Evolutionary conservation across 2,797 vertebrate genomes (phyloP).

Genomic region (Acanthurus leucopareius): DNA sequence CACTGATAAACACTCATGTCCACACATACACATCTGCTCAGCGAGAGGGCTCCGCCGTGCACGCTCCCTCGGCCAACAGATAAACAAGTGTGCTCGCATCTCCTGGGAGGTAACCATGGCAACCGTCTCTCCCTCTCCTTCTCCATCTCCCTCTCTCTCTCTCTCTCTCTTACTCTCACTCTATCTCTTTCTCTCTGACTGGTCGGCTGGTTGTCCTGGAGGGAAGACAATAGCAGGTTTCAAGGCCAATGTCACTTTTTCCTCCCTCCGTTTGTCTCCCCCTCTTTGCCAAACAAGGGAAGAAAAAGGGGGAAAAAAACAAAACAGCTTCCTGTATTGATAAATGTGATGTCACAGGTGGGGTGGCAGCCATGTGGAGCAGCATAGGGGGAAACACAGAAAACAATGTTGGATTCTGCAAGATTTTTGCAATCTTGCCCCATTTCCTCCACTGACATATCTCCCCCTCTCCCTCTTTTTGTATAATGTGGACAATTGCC

Average conservation of each 20-base stretch:
- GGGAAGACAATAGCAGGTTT: slow-evolving; percentile 87
- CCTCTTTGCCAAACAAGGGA: slow-evolving; percentile 51
- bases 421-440: slow-evolving; percentile 30
- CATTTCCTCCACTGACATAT: slow-evolving; percentile 11
- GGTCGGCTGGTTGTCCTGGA: slow-evolving; percentile 85
- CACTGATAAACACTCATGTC: slow-evolving; percentile 14
- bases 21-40: slow-evolving; percentile 68
- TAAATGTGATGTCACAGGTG: slow-evolving; percentile 75
- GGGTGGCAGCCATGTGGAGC: slow-evolving; percentile 46
- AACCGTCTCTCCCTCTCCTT: slow-evolving; percentile 79
- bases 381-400: slow-evolving; percentile 33
- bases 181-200: slow-evolving; percentile 59
- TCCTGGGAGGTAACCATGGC: slow-evolving; percentile 86
- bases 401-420: slow-evolving; percentile 45
- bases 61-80: slow-evolving; percentile 81
- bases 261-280: slow-evolving; percentile 3
- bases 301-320: slow-evolving; percentile 15
- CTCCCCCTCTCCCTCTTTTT: slow-evolving; percentile 61
- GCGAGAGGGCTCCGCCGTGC: slow-evolving; percentile 61
- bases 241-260: slow-evolving; percentile 84
- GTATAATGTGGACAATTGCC: slow-evolving; percentile 78
- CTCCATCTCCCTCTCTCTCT: slow-evolving; percentile 22
- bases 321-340: slow-evolving; percentile 63
- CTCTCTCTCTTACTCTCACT: slow-evolving; percentile 27
- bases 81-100: slow-evolving; percentile 87